A percentile compares a stretch with the other conserved stretches of the same genome.
Evolutionary conservation across 2,797 vertebrate genomes (phyloP).

Genomic region (Rhinophrynus dorsalis): DNA sequence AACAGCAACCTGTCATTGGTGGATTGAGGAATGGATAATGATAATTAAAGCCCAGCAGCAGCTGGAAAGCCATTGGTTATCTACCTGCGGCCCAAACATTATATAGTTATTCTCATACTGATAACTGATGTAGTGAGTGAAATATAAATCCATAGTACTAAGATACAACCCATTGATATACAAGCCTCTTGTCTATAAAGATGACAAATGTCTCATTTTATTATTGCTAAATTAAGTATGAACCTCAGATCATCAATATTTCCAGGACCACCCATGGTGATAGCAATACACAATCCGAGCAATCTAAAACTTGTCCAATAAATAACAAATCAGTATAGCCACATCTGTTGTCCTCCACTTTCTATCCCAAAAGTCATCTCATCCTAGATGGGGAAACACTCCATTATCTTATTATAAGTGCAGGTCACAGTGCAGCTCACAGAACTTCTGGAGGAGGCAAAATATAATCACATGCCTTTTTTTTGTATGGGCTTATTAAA

Average conservation of each 20-base stretch:
- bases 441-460: not conserved
- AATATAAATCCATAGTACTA: not conserved
- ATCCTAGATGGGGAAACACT: slow-evolving; percentile 10
- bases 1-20: no score
- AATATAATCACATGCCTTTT: no score
- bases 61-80: no score
- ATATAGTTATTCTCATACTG: slow-evolving; percentile 1
- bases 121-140: not conserved
- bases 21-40: no score
- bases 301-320: slow-evolving; percentile 33
- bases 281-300: slow-evolving; percentile 1
- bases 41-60: no score
- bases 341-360: slow-evolving; percentile 21
- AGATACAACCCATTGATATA: slow-evolving; percentile 6
- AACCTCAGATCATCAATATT: slow-evolving; percentile 12
- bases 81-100: no score
- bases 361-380: slow-evolving; percentile 37
- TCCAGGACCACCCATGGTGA: slow-evolving; percentile 21
- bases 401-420: not conserved
- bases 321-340: slow-evolving; percentile 13
- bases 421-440: not conserved
- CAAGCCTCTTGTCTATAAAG: slow-evolving; percentile 7
- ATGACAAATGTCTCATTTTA: slow-evolving; percentile 25
- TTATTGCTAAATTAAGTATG: slow-evolving; percentile 22
- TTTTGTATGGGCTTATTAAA: no score